These are phyloP conservation scores for Spinus pinus DNA, from an alignment of 2,797 vertebrate species.

Conservation along the genomic window DNA sequence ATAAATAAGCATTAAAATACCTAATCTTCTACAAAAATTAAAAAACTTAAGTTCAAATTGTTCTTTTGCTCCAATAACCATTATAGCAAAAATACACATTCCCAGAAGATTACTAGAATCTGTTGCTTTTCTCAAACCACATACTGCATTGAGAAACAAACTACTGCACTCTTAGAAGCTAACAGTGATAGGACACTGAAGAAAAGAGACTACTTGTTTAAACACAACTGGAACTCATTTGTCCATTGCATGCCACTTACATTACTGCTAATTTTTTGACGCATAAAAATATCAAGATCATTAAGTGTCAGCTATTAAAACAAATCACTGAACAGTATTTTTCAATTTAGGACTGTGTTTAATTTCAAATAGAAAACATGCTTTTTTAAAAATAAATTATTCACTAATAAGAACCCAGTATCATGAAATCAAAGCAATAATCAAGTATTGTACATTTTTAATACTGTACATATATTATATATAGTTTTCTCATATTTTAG, in stretches of 20 bases:
- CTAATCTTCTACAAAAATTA: background rate
- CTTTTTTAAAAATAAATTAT: slow-evolving; percentile 71
- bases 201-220: slow-evolving; percentile 48
- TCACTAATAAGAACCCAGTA: slow-evolving; percentile 54
- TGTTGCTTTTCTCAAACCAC: slow-evolving; percentile 50
- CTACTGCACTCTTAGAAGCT: slow-evolving; percentile 62
- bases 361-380: slow-evolving; percentile 72
- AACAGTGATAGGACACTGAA: slow-evolving; percentile 62
- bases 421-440: slow-evolving; percentile 61
- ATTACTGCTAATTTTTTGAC: slow-evolving; percentile 49
- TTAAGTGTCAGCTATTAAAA: slow-evolving; percentile 65
- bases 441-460: slow-evolving; percentile 53
- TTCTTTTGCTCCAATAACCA: slow-evolving; percentile 1
- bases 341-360: slow-evolving; percentile 63
- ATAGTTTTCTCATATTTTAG: slow-evolving; percentile 46
- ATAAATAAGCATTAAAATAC: background rate
- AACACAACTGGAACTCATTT: slow-evolving; percentile 57
- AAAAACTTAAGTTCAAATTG: background rate
- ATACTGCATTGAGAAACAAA: slow-evolving; percentile 54
- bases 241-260: slow-evolving; percentile 64
- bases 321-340: slow-evolving; percentile 60
- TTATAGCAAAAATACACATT: slow-evolving; percentile 25
- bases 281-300: slow-evolving; percentile 67
- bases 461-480: slow-evolving; percentile 72
- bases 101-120: slow-evolving; percentile 17